Evolutionary conservation across 2,797 vertebrate genomes (phyloP), one percentile per base, ranked within the genome.

Genomic region (Myiotriccus ornatus): DNA sequence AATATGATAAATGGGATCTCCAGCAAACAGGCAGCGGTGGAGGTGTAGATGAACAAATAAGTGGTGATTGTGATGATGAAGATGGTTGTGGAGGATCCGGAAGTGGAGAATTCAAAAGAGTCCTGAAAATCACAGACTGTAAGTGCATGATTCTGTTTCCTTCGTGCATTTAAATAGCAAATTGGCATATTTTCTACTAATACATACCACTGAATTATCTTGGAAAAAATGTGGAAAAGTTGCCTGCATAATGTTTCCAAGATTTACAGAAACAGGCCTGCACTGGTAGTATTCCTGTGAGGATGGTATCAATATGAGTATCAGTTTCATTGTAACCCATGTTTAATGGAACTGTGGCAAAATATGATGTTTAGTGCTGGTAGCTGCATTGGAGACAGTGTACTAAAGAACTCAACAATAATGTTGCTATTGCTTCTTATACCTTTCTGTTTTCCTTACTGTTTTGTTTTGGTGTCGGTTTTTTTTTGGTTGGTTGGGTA

Each of bases 11-110:
- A 32, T 96, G 98, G 88, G 98, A 98, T 30, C 37, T 63, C 8
- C 98, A 91, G 28, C 93, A 95, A 63, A 34, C 65, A 67, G 95
- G 96, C 89, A 98, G 98, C 9, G 96, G 97, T 11, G 95, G 68
- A 3, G 94, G 93, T 41, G 5, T 64, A 63, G 83, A 46, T 32
- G 98, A 97, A 7, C 97, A 95, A 24, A 97, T 97, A 96, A 99
- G 99, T 15, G 99, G 99, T 9, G 98, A 99, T 50, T 99, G 99
- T 56, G 99, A 99, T 23, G 99, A 99, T 14, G 99, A 99, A 92
- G 99, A 99, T 1, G 98, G 98, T 3, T 99, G 99, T 1, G 94
- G 91, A 32, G 98, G 97, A 50, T 99, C 99, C 7, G 99, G 98
- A 55, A 98, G 97, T 4, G 98, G 98, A 41, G 98, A 98, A 85